A percentile compares a stretch with the other conserved stretches of the same genome.
phyloP scores from a whole-genome alignment of 1,140 invertebrate genomes.

The Drosophila neocordata region DNA sequence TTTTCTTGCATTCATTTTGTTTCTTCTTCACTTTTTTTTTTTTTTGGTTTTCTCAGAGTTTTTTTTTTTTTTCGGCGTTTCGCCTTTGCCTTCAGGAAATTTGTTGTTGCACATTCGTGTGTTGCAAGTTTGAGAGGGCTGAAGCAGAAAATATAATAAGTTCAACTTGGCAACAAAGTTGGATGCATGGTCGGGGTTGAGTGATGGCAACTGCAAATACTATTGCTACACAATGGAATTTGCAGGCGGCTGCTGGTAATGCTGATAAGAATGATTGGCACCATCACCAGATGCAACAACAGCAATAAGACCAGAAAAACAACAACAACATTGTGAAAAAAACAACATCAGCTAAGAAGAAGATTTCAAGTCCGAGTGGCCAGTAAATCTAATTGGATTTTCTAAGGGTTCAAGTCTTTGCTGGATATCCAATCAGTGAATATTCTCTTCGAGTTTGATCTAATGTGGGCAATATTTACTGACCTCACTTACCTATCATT shows the following conservation, averaged over 20 bases:
- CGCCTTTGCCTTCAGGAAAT: conserved; percentile 37
- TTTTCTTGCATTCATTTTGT: conserved; percentile 60
- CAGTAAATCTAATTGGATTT: conserved; percentile 14
- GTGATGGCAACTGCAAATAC: conserved; percentile 45
- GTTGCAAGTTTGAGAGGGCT: neutral
- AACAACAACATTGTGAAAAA: conserved; percentile 40
- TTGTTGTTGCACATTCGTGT: conserved; percentile 49
- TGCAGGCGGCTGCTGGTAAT: conserved; percentile 39
- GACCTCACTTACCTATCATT: no score
- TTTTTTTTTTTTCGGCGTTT: conserved; percentile 48
- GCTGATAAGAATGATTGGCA: conserved; percentile 76
- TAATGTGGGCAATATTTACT: neutral
- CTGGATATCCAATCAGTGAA: conserved; percentile 19
- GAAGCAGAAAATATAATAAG: conserved; percentile 66
- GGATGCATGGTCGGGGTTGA: conserved; percentile 8
- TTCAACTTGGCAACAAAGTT: conserved; percentile 73
- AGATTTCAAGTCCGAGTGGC: neutral
- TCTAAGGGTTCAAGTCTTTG: conserved; percentile 39
- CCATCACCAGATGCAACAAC: conserved; percentile 48
- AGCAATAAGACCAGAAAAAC: conserved; percentile 22
- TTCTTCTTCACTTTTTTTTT: conserved; percentile 37
- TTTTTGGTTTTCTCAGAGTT: conserved; percentile 9
- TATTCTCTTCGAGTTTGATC: neutral
- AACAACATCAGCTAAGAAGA: conserved; percentile 12
- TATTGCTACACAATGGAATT: conserved; percentile 25